A percentile compares a stretch with the other conserved stretches of the same genome.
phyloP scores from a whole-genome alignment of 1,140 invertebrate genomes.

The Lepidurus couesii region DNA sequence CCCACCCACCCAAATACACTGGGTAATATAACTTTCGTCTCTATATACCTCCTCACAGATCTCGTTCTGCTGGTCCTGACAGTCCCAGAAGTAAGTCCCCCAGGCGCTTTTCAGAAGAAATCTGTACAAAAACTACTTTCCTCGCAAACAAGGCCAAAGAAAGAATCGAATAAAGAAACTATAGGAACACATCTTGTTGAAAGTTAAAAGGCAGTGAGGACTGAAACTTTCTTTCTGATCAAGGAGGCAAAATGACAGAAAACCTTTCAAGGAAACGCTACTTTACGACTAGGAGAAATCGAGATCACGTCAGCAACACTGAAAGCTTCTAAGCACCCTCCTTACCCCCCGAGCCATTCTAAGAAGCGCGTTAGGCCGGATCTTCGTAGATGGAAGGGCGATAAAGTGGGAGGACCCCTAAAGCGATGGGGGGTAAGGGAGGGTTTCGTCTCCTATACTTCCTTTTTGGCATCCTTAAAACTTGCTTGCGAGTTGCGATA shows the following conservation, averaged over 20 bases:
- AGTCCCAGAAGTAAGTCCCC: no score
- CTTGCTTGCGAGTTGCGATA: neutral
- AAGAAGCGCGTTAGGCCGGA: neutral
- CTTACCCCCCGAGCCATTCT: neutral
- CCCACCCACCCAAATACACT: no score
- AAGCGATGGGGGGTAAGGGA: neutral
- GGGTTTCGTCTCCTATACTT: neutral
- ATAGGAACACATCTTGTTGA: neutral
- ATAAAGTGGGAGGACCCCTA: neutral
- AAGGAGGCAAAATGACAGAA: slow-evolving; percentile 2
- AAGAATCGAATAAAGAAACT: neutral
- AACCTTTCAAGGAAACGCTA: slow-evolving; percentile 13
- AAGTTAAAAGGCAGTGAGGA: neutral
- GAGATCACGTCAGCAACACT: slow-evolving; percentile 1
- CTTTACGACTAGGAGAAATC: neutral
- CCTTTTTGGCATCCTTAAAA: slow-evolving; percentile 14
- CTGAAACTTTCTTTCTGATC: neutral
- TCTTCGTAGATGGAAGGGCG: neutral
- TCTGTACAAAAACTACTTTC: neutral
- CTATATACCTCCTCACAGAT: no score
- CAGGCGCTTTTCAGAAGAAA: neutral
- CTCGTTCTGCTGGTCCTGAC: no score
- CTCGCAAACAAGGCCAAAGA: no score
- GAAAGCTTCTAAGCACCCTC: neutral
- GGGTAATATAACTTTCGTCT: no score